phyloP scores from a whole-genome alignment of 1,140 invertebrate species.

The Macrobrachium rosenbergii region DNA sequence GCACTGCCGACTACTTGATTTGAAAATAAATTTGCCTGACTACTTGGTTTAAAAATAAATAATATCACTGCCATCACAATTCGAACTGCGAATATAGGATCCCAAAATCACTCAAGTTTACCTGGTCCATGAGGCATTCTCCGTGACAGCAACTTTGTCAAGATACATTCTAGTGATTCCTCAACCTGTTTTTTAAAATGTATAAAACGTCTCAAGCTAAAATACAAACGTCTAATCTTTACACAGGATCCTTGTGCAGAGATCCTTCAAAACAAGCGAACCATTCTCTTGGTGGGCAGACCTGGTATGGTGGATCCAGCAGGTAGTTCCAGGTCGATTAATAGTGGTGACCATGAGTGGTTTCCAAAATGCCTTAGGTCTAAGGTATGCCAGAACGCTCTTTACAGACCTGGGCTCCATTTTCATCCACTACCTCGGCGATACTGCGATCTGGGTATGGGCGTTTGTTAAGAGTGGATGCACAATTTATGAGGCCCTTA shows the following conservation, averaged over 20 bases:
- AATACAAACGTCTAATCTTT: not conserved
- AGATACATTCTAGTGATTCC: too few species aligned
- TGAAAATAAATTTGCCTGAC: too few species aligned
- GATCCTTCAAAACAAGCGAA: conserved; percentile 47
- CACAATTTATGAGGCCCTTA: conserved; percentile 47
- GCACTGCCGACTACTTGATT: too few species aligned
- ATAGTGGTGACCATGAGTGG: conserved; percentile 42
- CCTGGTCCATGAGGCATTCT: too few species aligned
- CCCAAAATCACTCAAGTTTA: too few species aligned
- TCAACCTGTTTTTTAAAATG: too few species aligned
- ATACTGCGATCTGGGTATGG: conserved; percentile 54
- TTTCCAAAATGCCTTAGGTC: conserved; percentile 11
- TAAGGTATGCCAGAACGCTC: conserved; percentile 40
- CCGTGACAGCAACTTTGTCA: too few species aligned
- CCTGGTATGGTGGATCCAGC: conserved; percentile 54
- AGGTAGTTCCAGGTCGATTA: conserved; percentile 38
- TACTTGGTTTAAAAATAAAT: too few species aligned
- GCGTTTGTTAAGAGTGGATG: conserved; percentile 64
- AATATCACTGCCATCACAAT: too few species aligned
- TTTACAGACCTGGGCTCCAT: conserved; percentile 45
- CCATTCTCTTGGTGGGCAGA: conserved; percentile 56
- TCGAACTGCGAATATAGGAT: too few species aligned
- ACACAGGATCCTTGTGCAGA: conserved; percentile 22
- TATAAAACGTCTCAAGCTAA: too few species aligned
- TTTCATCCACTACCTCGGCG: conserved; percentile 28